Percentiles rank a stretch among this genome's conserved stretches.
These are phyloP conservation scores for Athene cunicularia DNA, from an alignment of 2,113 vertebrate genomes.

Conservation along the genomic window DNA sequence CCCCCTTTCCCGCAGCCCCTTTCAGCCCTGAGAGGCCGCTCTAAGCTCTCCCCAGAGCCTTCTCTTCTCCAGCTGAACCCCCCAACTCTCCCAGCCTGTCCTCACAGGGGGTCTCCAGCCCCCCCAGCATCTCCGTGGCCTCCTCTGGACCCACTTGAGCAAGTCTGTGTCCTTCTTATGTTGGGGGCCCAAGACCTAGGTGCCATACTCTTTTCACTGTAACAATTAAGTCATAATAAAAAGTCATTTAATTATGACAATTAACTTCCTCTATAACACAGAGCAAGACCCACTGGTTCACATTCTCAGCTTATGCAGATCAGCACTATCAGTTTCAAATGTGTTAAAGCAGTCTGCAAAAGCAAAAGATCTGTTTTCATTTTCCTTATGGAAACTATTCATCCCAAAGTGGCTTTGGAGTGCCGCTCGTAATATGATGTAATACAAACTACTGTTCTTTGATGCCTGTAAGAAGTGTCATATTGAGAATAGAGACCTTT, in stretches of 20 bases:
- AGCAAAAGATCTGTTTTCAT: not conserved
- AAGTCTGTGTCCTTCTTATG: no score
- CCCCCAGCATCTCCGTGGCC: no score
- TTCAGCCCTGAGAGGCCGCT: no score
- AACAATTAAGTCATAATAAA: no score
- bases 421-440: not conserved
- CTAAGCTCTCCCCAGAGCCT: no score
- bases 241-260: not conserved
- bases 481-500: not conserved
- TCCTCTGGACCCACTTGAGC: no score
- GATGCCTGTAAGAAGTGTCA: not conserved
- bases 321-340: not conserved
- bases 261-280: not conserved
- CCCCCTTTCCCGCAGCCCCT: no score
- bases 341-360: not conserved
- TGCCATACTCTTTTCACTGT: no score
- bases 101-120: no score
- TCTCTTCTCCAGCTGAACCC: no score
- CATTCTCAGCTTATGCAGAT: not conserved
- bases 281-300: not conserved
- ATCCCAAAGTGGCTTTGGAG: not conserved
- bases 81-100: no score
- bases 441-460: not conserved
- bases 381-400: conserved; percentile 14
- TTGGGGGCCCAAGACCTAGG: no score